Evolutionary conservation across 2,113 vertebrate species (phyloP).

Genomic region (Zeus faber): DNA sequence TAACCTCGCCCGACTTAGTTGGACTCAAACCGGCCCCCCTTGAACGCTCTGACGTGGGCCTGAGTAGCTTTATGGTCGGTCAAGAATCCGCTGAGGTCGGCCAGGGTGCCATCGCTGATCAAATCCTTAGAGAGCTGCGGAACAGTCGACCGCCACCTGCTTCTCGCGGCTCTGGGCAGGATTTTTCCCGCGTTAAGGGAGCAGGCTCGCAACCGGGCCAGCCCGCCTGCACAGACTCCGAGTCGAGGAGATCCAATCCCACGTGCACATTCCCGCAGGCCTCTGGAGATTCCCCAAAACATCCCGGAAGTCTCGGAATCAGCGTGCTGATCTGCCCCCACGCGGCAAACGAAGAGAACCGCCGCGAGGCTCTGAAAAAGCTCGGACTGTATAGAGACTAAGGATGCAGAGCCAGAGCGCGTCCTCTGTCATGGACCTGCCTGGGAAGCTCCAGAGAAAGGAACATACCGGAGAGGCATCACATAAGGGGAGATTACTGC

Average conservation of each 20-base stretch:
- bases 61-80: conserved; percentile 60
- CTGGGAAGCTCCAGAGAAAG: too few relatives aligned
- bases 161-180: conserved; percentile 74
- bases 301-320: conserved; percentile 71
- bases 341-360: conserved; percentile 66
- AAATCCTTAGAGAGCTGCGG: conserved; percentile 56
- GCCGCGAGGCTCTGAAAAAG: conserved; percentile 83
- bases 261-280: conserved; percentile 35
- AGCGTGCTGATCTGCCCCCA: conserved; percentile 87
- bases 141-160: conserved; percentile 69
- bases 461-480: too few relatives aligned
- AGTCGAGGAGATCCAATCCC: conserved; percentile 30
- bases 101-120: conserved; percentile 36
- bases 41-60: conserved; percentile 73
- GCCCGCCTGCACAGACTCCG: conserved; percentile 34
- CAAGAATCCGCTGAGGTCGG: conserved; percentile 17
- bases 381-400: conserved; percentile 87
- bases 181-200: conserved; percentile 63
- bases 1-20: conserved; percentile 16
- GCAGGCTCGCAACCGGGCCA: neutral
- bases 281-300: conserved; percentile 37
- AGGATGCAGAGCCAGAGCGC: too few relatives aligned
- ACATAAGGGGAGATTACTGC: too few relatives aligned
- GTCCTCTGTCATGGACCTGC: too few relatives aligned
- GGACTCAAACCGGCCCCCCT: conserved; percentile 81